A percentile compares a stretch with the other conserved stretches of the same genome.
These are phyloP conservation scores for Acanthurus tractus DNA, from an alignment of 2,797 vertebrate species.

Conservation along the genomic window DNA sequence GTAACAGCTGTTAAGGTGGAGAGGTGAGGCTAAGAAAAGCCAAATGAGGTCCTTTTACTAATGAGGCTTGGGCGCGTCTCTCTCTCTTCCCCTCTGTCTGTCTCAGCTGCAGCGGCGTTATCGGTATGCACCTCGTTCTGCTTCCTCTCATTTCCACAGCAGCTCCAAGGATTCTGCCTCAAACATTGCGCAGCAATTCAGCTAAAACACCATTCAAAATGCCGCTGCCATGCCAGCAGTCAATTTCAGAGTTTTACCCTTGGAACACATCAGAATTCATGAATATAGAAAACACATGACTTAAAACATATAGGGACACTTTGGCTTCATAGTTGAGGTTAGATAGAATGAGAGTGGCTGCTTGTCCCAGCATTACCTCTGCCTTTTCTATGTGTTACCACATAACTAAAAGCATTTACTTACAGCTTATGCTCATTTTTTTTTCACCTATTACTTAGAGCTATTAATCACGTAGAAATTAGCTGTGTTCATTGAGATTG, in stretches of 20 bases:
- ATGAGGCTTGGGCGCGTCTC: constrained; percentile 66
- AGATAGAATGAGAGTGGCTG: constrained; percentile 29
- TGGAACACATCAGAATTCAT: constrained; percentile 68
- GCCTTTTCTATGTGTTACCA: constrained; percentile 9
- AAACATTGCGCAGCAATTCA: constrained; percentile 67
- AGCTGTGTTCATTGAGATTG: constrained; percentile 40
- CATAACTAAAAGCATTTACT: constrained; percentile 20
- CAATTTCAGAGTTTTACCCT: constrained; percentile 51
- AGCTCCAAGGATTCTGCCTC: constrained; percentile 72
- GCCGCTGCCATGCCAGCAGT: constrained; percentile 57
- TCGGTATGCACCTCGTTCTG: constrained; percentile 78
- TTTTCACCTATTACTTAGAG: constrained; percentile 23
- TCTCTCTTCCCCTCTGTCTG: constrained; percentile 11
- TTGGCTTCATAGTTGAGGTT: constrained; percentile 30
- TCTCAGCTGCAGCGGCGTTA: constrained; percentile 75
- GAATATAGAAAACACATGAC: constrained; percentile 63
- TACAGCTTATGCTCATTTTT: constrained; percentile 25
- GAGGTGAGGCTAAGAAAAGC: constrained; percentile 73
- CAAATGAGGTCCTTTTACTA: constrained; percentile 79
- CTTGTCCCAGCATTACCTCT: constrained; percentile 9
- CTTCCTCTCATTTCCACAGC: constrained; percentile 70
- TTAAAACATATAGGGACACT: constrained; percentile 44
- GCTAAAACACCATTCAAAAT: constrained; percentile 68
- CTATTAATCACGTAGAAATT: constrained; percentile 50
- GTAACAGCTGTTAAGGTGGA: constrained; percentile 79